Evolutionary conservation across 2,797 vertebrate species (phyloP), one percentile per base, ranked within the genome.

Genomic region (Semotilus atromaculatus): DNA sequence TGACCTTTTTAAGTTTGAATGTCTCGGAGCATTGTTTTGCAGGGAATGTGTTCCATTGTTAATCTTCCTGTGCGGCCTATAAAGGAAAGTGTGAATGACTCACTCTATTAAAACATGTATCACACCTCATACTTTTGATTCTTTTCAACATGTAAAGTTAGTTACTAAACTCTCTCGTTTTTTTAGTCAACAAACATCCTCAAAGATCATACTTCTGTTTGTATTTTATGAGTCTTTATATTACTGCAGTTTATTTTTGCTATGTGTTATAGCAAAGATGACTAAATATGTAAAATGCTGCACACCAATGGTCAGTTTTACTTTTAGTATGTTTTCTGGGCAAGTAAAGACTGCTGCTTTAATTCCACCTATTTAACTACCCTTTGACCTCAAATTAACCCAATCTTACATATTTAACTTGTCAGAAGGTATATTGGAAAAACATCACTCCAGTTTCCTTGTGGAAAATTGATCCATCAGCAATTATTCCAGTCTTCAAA

Each of bases 61-160:
- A 90, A 86, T 87, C 92, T 91, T 89, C 89, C 87, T 78, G 83
- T 38, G 40, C 93, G 92, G 93, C 85, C 93, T 93, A 93, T 87
- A 87, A 81, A 91, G 91, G 89, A 93, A 93, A 93, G 90, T 90
- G 91, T 89, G 92, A 93, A 91, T 90, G 86, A 86, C 86, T 88
- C 90, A 90, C 21, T 80, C 58, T 71, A 77, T 77, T 82, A 81
- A 80, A 83, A 90, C 93, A 89, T 87, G 55, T 83, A 77, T 67
- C 76, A 91, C 92, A 91, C 93, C 91, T 94, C 91, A 93, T 68
- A 55, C 43, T 84, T 86, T 87, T 86, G 34, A 86, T 85, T 84
- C 71, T 73, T 74, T 82, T 89, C 85, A 89, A 88, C 89, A 89
- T 74, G 88, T 89, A 91, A 93, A 89, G 90, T 88, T 91, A 86